phyloP scores from a whole-genome alignment of 2,797 vertebrate species.

The Eulemur coronatus region DNA sequence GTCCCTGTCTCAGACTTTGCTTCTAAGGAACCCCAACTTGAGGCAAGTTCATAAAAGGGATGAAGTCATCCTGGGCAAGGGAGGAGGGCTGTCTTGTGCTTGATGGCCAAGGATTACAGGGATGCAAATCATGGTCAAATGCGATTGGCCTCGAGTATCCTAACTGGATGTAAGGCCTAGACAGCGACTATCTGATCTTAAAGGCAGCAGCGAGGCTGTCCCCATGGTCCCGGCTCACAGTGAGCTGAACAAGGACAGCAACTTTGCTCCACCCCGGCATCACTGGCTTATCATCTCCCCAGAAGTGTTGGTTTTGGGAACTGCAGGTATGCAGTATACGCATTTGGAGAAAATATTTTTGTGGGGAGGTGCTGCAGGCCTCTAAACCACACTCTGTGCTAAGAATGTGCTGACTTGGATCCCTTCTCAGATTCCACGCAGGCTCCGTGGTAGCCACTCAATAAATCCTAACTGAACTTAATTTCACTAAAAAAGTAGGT shows the following conservation, averaged over 20 bases:
- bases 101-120: neutral
- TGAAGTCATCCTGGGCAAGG: neutral
- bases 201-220: neutral
- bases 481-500: neutral
- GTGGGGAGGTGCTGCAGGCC: neutral
- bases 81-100: neutral
- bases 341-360: neutral
- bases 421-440: neutral
- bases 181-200: neutral
- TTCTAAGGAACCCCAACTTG: neutral
- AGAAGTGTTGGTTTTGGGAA: neutral
- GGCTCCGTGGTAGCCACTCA: neutral
- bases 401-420: neutral
- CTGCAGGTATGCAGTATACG: neutral
- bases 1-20: neutral
- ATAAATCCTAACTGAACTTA: neutral
- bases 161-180: neutral
- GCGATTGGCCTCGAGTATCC: neutral
- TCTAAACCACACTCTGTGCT: neutral
- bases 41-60: neutral
- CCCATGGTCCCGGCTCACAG: neutral
- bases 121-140: neutral
- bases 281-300: neutral
- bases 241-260: neutral
- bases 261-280: fast-evolving